Conservation (phyloP, 1,140 invertebrate species). For the Dendroctonus valens region DNA sequence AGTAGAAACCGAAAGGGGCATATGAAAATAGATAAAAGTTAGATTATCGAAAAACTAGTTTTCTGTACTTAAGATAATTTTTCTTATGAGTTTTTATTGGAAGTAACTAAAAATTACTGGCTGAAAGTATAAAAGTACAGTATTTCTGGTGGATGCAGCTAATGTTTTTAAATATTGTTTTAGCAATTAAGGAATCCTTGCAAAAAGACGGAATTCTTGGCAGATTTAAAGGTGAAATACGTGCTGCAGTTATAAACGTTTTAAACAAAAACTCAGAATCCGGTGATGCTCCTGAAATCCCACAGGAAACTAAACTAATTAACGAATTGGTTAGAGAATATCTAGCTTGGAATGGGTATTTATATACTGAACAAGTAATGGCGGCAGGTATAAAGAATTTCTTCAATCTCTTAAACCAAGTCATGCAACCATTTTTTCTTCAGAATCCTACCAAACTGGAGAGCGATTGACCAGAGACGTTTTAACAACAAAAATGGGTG, state of each 20-base stretch:
- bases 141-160: too few species aligned
- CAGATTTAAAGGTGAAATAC: conserved; percentile 46
- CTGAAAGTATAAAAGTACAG: too few species aligned
- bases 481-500: conserved; percentile 46
- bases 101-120: too few species aligned
- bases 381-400: conserved; percentile 45
- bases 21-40: too few species aligned
- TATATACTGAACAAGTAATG: conserved; percentile 56
- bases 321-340: conserved; percentile 57
- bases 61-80: too few species aligned
- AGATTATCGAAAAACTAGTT: too few species aligned
- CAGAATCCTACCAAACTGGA: conserved; percentile 44
- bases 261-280: conserved; percentile 41
- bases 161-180: not conserved
- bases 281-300: conserved; percentile 45
- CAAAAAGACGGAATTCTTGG: conserved; percentile 45
- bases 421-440: conserved; percentile 6
- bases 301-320: conserved; percentile 53
- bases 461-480: conserved; percentile 41
- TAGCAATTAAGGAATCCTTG: conserved; percentile 47
- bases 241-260: conserved; percentile 46
- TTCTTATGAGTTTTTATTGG: too few species aligned
- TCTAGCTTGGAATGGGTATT: conserved; percentile 57
- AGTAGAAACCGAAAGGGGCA: too few species aligned
- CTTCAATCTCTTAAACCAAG: not conserved